Evolutionary conservation across 1,140 invertebrate genomes (phyloP), one percentile per base, ranked within the genome.

Genomic region (Drosophila nigrodunni): DNA sequence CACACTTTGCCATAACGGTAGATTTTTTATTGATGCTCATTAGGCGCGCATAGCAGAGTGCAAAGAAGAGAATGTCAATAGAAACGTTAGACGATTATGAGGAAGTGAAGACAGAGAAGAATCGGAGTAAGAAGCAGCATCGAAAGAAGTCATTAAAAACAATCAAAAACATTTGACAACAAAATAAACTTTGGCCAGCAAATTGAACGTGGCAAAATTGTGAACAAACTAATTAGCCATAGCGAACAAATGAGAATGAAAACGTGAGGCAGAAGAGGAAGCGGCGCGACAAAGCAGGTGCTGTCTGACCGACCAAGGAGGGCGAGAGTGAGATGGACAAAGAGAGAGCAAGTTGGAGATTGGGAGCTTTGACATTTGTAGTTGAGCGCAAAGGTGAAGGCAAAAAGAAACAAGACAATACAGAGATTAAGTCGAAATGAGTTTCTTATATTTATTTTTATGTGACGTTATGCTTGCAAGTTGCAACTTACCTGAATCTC

Each of bases 401-500:
- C 58, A 18, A 54, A 41, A 41, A 50, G 44, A 50, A 43, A 41
- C 37, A 13, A 50, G 50, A 41, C 37, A 13, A 60, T 43, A 39
- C 44, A 60, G 9, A 59, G 62, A 71, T 49, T 49, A 57, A 13
- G n/a, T 30, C 10, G 21, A 47, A 62, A 58, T 58, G 30, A 9
- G 11, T 44, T 54, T 30, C 25, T 30, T 30, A 30, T 11, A 41
- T 61, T 9, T 37, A 11, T 15, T 15, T 54, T 2, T 10, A 7
- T 54, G 18, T 13, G 41, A 11, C 13, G 8, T 69, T 60, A 44
- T 46, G 9, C 6, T 4, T 15, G 35, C 50, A 13, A 21, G 18
- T 21, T 57, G 68, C 43, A 13, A 93, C 94, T 95, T 93, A 98
- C 97, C 96, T 98, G 97, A 89, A 98, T 99, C 95, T 98, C 97